Evolutionary conservation across 2,797 vertebrate genomes (phyloP), one percentile per base, ranked within the genome.

Genomic region (Neostethus bicornis): DNA sequence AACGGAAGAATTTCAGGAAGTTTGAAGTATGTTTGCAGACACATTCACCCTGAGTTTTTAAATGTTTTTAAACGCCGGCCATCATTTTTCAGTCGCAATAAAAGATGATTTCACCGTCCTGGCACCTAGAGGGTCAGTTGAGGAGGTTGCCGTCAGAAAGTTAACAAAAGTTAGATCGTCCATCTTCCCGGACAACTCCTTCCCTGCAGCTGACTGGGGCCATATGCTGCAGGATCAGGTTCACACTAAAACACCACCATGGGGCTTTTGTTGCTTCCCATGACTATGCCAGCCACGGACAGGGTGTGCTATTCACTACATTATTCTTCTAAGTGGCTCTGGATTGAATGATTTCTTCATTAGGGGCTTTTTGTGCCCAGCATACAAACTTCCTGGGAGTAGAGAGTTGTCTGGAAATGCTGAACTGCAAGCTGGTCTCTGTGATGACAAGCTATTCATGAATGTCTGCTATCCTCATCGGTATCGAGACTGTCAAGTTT

Each of bases 161-260:
- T 14, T 14, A 7, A 25, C 1, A 43, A 11, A 21, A 23, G 21
- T 14, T 43, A 5, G 5, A 43, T 5, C 29, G 31, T 48, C 19
- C n/a, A 49, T 61, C 54, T 70, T 19, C 16, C 43, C 20, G 50
- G 65, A 52, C 5, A 17, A 17, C 66, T 69, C 50, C 49, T 39
- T 49, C n/a, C 49, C 34, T 19, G 25, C 35, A 16, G 17, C 48
- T 58, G 74, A 75, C 42, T 20, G 64, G 52, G 55, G 57, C 48
- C 75, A 79, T 72, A 73, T 78, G 80, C 62, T 82, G 17, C 23
- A 63, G 75, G 77, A 77, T 80, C 74, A 75, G 66, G 72, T 83
- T 87, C 66, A 9, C 66, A 70, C 76, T 85, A 75, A 76, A 81
- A 73, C 67, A 66, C 60, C 60, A 48, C 50, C 9, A 13, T 19